These are phyloP conservation scores for Epistrophe grossulariae DNA, from an alignment of 2,888 invertebrate species.

Conservation along the genomic window DNA sequence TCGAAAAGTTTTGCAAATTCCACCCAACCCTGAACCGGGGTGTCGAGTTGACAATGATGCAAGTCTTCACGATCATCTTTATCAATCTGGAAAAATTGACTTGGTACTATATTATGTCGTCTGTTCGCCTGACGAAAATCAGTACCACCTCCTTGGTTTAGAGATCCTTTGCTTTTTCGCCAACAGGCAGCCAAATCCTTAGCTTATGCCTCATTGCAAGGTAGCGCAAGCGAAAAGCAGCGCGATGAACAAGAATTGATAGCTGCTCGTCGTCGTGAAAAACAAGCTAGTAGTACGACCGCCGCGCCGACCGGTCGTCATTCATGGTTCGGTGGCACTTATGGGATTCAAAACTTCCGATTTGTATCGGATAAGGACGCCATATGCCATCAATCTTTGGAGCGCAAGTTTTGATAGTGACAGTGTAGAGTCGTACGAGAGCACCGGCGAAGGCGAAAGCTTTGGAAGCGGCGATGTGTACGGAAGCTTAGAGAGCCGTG, in stretches of 20 bases:
- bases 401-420: conserved; percentile 83
- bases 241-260: conserved; percentile 93
- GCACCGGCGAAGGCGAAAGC: conserved; percentile 81
- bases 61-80: conserved; percentile 93
- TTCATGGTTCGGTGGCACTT: too few relatives aligned
- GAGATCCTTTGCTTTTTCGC: conserved; percentile 95
- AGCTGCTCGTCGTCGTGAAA: too few relatives aligned
- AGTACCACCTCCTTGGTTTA: conserved; percentile 95
- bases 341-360: too few relatives aligned
- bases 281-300: too few relatives aligned
- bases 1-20: conserved; percentile 96
- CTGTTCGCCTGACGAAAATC: conserved; percentile 92
- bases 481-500: conserved; percentile 83
- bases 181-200: conserved; percentile 92
- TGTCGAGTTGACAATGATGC: conserved; percentile 95
- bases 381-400: too few relatives aligned
- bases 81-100: conserved; percentile 95
- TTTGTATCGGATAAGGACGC: too few relatives aligned
- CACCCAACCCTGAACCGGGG: conserved; percentile 91
- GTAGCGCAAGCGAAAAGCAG: conserved; percentile 92
- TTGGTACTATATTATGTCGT: conserved; percentile 95
- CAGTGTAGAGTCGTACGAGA: conserved; percentile 83
- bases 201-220: conserved; percentile 90
- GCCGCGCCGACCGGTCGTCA: too few relatives aligned
- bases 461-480: conserved; percentile 84